These are phyloP conservation scores for Chelidonichthys spinosus DNA, from an alignment of 2,797 vertebrate species.

Conservation along the genomic window DNA sequence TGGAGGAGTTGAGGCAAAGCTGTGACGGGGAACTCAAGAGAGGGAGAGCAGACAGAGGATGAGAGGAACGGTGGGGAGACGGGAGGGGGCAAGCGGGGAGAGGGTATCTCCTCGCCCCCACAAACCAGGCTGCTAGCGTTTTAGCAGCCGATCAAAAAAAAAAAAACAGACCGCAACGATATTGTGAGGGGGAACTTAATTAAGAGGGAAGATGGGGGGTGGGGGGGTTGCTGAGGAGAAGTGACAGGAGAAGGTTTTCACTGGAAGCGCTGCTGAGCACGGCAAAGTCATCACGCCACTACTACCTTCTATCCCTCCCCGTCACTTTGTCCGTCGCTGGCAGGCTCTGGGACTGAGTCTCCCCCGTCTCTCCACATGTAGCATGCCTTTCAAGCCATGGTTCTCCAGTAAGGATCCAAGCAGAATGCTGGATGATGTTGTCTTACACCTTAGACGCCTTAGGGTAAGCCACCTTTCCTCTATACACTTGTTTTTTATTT, in stretches of 20 bases:
- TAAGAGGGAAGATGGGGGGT: slow-evolving; percentile 34
- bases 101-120: slow-evolving; percentile 54
- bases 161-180: slow-evolving; percentile 22
- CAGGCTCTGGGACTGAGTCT: slow-evolving; percentile 43
- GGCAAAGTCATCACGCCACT: slow-evolving; percentile 34
- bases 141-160: slow-evolving; percentile 40
- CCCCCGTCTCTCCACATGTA: slow-evolving; percentile 59
- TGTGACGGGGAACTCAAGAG: slow-evolving; percentile 34
- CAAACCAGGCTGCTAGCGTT: slow-evolving; percentile 56
- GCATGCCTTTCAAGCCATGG: slow-evolving; percentile 71
- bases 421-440: slow-evolving; percentile 88
- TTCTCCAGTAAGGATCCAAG: slow-evolving; percentile 80
- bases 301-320: slow-evolving; percentile 32
- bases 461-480: slow-evolving; percentile 85
- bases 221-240: slow-evolving; percentile 28
- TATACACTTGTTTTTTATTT: not conserved
- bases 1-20: slow-evolving; percentile 50
- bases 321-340: slow-evolving; percentile 12
- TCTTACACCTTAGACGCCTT: slow-evolving; percentile 85
- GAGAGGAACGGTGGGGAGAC: slow-evolving; percentile 43
- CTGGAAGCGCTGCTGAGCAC: slow-evolving; percentile 33
- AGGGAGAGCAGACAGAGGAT: slow-evolving; percentile 41
- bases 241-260: slow-evolving; percentile 34
- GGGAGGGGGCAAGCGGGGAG: slow-evolving; percentile 54
- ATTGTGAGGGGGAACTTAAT: slow-evolving; percentile 23